phyloP scores from a whole-genome alignment of 2,888 invertebrate genomes.

The Rhagium mordax region DNA sequence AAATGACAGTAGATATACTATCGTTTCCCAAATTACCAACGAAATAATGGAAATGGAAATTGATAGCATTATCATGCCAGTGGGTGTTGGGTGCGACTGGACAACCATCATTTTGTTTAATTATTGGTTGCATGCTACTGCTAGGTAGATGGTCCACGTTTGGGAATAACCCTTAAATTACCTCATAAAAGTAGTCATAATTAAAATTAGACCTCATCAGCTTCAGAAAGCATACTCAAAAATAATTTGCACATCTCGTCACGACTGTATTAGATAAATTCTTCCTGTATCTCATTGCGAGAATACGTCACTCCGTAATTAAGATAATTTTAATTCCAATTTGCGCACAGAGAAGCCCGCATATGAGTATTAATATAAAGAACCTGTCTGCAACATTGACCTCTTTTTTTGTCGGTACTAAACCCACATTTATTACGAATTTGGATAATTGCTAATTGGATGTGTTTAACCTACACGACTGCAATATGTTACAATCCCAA shows the following conservation, averaged over 20 bases:
- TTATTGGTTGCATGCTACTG: not conserved
- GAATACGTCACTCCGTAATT: not conserved
- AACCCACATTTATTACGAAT: slow-evolving; percentile 49
- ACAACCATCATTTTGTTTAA: not conserved
- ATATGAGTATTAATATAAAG: slow-evolving; percentile 20
- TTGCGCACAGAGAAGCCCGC: not conserved
- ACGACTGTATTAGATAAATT: not conserved
- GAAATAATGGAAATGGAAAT: not conserved
- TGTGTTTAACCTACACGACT: slow-evolving; percentile 32
- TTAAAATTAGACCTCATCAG: too few relatives aligned
- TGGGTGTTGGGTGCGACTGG: not conserved
- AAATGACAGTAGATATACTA: not conserved
- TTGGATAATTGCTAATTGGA: slow-evolving; percentile 52
- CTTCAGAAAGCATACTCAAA: too few relatives aligned
- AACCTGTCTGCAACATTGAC: slow-evolving; percentile 50
- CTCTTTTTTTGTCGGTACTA: slow-evolving; percentile 46
- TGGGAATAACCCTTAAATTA: too few relatives aligned
- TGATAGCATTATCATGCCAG: not conserved
- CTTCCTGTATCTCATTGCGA: not conserved
- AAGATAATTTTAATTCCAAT: not conserved
- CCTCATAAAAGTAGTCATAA: too few relatives aligned
- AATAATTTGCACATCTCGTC: too few relatives aligned
- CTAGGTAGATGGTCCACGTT: too few relatives aligned
- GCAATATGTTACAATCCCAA: slow-evolving; percentile 1
- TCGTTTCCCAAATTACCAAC: not conserved